Evolutionary conservation across 2,113 vertebrate genomes (phyloP).

Genomic region (Grammomys dolichurus): DNA sequence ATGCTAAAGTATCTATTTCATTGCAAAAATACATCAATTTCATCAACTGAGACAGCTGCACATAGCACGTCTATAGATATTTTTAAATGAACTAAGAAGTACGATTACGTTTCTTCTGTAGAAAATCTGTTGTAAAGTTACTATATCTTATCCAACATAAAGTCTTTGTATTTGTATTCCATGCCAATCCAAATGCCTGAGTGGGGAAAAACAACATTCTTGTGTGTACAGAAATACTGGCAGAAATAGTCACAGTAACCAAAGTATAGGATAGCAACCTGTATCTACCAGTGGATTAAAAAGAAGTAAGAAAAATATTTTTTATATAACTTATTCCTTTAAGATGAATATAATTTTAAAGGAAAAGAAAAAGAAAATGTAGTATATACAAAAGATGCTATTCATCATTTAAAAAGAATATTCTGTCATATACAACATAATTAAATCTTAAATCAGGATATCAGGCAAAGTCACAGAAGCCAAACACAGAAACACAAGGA

Average conservation of each 20-base stretch:
- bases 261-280: neutral
- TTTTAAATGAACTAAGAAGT: slow-evolving; percentile 46
- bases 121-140: neutral
- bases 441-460: neutral
- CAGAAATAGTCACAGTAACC: neutral
- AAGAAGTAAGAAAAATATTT: neutral
- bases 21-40: neutral
- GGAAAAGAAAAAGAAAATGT: neutral
- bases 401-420: neutral
- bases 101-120: slow-evolving; percentile 2
- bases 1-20: slow-evolving; percentile 27
- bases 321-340: neutral
- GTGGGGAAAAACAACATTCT: neutral
- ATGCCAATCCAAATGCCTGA: neutral
- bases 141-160: neutral
- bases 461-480: neutral
- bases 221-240: neutral
- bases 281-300: neutral
- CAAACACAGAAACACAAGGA: neutral
- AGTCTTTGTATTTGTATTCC: slow-evolving; percentile 30
- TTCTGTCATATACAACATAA: neutral
- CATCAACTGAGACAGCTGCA: slow-evolving; percentile 42
- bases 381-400: neutral
- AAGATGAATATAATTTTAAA: neutral
- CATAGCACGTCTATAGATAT: slow-evolving; percentile 47